Conservation (phyloP, 2,888 invertebrate genomes). For the Nomada ruficornis region DNA sequence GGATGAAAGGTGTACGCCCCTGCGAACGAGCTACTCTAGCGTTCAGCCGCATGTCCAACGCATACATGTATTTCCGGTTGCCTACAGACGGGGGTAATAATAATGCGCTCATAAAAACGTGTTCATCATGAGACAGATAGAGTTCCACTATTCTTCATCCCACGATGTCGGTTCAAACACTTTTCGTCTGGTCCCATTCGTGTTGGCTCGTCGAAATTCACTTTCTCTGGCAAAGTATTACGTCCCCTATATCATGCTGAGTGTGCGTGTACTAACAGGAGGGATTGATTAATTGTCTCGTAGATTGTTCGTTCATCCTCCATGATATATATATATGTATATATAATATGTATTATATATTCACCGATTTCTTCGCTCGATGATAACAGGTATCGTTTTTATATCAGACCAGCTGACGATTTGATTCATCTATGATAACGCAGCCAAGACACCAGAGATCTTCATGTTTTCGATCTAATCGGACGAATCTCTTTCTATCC, state of each 20-base stretch:
- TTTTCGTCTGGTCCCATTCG: slow-evolving; percentile 81
- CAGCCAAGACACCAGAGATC: slow-evolving; percentile 2
- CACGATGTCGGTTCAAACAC: slow-evolving; percentile 74
- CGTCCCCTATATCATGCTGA: slow-evolving; percentile 15
- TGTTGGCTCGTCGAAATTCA: slow-evolving; percentile 68
- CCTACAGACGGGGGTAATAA: too few relatives aligned
- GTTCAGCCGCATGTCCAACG: slow-evolving; percentile 1
- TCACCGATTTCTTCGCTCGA: background rate
- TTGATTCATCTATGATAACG: slow-evolving; percentile 15
- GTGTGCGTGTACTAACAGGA: background rate
- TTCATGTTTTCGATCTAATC: slow-evolving; percentile 27
- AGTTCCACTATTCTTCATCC: slow-evolving; percentile 44
- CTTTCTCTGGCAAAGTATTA: slow-evolving; percentile 46
- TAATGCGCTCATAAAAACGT: background rate
- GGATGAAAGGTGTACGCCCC: slow-evolving; percentile 3
- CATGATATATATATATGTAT: background rate
- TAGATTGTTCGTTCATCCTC: background rate
- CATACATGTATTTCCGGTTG: too few relatives aligned
- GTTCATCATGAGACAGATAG: slow-evolving; percentile 14
- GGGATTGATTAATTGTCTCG: background rate
- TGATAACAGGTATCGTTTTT: slow-evolving; percentile 23
- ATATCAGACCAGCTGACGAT: slow-evolving; percentile 54
- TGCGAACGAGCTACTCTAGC: background rate
- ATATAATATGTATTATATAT: too few relatives aligned
- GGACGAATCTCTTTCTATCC: background rate